Base-by-base conservation (phyloP, 1,140 invertebrate genomes). In the Zaprionus gabonicus region DNA sequence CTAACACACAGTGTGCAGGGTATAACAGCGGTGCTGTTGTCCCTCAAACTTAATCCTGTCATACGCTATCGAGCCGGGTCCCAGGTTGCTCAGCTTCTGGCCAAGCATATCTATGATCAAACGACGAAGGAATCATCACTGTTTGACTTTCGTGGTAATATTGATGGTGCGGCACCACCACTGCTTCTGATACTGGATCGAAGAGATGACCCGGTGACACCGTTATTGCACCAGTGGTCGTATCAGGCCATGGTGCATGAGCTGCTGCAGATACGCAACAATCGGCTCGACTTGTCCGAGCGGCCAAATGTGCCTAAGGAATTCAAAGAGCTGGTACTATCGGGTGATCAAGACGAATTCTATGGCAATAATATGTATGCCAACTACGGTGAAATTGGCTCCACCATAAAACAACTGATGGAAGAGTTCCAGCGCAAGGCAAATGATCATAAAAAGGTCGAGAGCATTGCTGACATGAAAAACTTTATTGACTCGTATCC, bases 231-330 rank as follows among this genome's bases (percentile, higher is more conserved):
- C 94, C 99, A 98, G 95, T 99, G 99, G 99, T 99, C 99, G 0
- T 99, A 99, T 93, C 99, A 99, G 93, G 99, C 99, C 9, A 99
- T 99, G 99, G 98, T 99, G 3, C 99, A 99, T 93, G 99, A 99
- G 94, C 93, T 99, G 53, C 93, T 99, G 27, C 96, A 96, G 0
- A 99, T 99, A 78, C 96, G 96, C 78, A 99, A 99, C 91, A 99
- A 99, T 94, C 95, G 98, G 72, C 98, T 99, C 4, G 97, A 97
- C 92, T 94, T 99, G 57, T 96, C 96, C 1, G 94, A 96, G 70
- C 95, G 98, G 17, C 96, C 96, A 44, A 96, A 96, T 27, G 95
- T 97, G 58, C 95, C 95, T n/a, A 98, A 98, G 93, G 98, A 99
- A 81, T 94, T 99, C 31, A 95, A 96, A 82, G 98, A 99, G 94